Conservation (phyloP, 2,888 invertebrate species). For the Galeopsomyia nigrocyanea region DNA sequence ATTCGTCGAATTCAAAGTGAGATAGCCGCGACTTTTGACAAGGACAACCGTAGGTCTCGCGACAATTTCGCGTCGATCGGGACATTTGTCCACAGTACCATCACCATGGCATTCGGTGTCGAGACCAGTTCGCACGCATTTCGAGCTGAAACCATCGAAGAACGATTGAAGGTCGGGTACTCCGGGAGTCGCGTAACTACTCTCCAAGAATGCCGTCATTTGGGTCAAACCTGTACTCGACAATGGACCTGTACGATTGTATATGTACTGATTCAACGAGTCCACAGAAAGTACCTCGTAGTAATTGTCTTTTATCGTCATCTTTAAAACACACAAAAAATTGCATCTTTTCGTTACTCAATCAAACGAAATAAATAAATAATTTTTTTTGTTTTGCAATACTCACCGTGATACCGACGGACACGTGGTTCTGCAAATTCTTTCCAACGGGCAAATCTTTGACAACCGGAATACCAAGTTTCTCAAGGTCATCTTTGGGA, state of each 20-base stretch:
- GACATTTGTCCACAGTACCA: slow-evolving; percentile 55
- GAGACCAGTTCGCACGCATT: slow-evolving; percentile 60
- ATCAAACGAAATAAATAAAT: too few species aligned
- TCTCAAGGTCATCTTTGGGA: slow-evolving; percentile 66
- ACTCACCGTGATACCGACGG: slow-evolving; percentile 59
- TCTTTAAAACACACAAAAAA: slow-evolving; percentile 7
- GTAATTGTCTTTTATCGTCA: slow-evolving; percentile 57
- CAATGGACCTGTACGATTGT: slow-evolving; percentile 64
- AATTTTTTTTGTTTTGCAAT: too few species aligned
- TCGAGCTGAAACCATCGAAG: slow-evolving; percentile 67
- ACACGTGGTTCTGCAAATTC: slow-evolving; percentile 66
- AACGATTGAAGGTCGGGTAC: slow-evolving; percentile 68
- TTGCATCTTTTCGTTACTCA: neutral
- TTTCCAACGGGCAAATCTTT: slow-evolving; percentile 64
- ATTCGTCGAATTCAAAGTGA: slow-evolving; percentile 75
- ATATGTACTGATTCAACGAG: slow-evolving; percentile 63
- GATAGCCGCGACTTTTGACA: slow-evolving; percentile 70
- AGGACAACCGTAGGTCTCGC: slow-evolving; percentile 62
- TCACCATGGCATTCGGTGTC: slow-evolving; percentile 58
- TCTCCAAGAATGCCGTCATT: slow-evolving; percentile 66
- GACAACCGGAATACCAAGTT: slow-evolving; percentile 58
- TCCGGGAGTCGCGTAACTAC: slow-evolving; percentile 59
- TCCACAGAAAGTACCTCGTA: slow-evolving; percentile 60
- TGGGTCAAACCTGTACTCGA: slow-evolving; percentile 69
- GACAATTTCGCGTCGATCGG: slow-evolving; percentile 63